phyloP scores from a whole-genome alignment of 2,888 invertebrate species.

The Lottia gigantea region DNA sequence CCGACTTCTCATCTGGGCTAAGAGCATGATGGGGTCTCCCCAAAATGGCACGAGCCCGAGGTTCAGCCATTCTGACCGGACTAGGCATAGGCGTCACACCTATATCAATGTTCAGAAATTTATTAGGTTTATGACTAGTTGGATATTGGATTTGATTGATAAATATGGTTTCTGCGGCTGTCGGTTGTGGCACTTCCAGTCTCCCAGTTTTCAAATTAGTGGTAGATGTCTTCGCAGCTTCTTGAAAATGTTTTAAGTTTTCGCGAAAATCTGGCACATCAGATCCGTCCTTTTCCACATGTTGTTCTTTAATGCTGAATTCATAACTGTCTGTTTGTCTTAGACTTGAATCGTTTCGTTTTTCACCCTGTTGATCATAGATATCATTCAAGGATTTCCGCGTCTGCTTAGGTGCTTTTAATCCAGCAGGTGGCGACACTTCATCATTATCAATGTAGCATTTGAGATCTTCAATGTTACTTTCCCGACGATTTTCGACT shows the following conservation, averaged over 20 bases:
- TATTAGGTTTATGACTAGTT: not conserved
- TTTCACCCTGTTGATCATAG: not conserved
- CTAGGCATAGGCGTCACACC: constrained; percentile 14
- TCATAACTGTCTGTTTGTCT: not conserved
- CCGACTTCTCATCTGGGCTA: not conserved
- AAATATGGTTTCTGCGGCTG: no score
- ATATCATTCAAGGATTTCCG: not conserved
- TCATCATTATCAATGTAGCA: not conserved
- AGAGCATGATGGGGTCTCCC: constrained; percentile 12
- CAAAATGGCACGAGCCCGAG: constrained; percentile 20
- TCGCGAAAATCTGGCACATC: not conserved
- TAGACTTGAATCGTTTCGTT: not conserved
- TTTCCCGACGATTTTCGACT: not conserved
- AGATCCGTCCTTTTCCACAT: not conserved
- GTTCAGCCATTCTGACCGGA: constrained; percentile 10
- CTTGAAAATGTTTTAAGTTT: constrained; percentile 1
- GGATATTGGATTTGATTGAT: not conserved
- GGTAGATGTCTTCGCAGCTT: not conserved
- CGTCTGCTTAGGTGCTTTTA: not conserved
- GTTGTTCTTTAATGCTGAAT: not conserved
- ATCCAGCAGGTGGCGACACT: not conserved
- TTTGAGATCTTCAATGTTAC: constrained; percentile 3
- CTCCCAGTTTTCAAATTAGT: not conserved
- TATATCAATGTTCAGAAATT: not conserved
- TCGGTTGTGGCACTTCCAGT: not conserved